Base-by-base conservation (phyloP, 1,140 invertebrate species). In the Zaprionus davidi region DNA sequence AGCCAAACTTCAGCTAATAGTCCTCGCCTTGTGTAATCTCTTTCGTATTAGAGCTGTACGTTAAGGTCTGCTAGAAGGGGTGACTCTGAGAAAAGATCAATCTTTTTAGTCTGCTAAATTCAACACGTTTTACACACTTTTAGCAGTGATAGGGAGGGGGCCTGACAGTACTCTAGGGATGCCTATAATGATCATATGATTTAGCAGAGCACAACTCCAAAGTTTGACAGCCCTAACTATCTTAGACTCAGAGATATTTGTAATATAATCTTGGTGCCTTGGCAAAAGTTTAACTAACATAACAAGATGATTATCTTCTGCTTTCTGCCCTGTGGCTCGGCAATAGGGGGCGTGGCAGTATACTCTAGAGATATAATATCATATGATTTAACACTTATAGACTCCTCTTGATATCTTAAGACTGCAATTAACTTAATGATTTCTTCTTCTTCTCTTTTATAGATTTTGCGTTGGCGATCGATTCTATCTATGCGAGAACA, bases 401-500 rank as follows among this genome's bases (percentile, higher is more conserved):
- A 26, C 24, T 26, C 5, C 13, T 41, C 38, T 6, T 15, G 1
- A 7, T 15, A 5, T 3, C 13, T 38, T 13, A 2, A n/a, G 13
- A 3, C 13, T 56, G 0, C 9, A 28, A 20, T 58, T 24, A 28
- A 26, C 24, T 26, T 34, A 9, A 9, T 11, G 38, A 41, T 57
- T 31, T 4, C 15, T 3, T 58, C 31, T 11, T 22, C 55, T 46
- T 59, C 70, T 65, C 51, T 81, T 66, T 94, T 93, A 3, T 94
- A 99, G 98, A 94, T 99, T 99, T 94, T 99, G 98, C 93, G 98
- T 99, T 34, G 98, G 98, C 38, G 98, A 99, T 93, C 95, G 97
- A 67, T 99, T 99, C 93, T 99, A 99, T 93, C 93, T 99, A 78
- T 98, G 97, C 94, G 98, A 99, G 92, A 99, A 99, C 93, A 98